Percentiles rank a stretch among this genome's conserved stretches.
Evolutionary conservation across 2,113 vertebrate genomes (phyloP).

Genomic region (Phodopus roborovskii): DNA sequence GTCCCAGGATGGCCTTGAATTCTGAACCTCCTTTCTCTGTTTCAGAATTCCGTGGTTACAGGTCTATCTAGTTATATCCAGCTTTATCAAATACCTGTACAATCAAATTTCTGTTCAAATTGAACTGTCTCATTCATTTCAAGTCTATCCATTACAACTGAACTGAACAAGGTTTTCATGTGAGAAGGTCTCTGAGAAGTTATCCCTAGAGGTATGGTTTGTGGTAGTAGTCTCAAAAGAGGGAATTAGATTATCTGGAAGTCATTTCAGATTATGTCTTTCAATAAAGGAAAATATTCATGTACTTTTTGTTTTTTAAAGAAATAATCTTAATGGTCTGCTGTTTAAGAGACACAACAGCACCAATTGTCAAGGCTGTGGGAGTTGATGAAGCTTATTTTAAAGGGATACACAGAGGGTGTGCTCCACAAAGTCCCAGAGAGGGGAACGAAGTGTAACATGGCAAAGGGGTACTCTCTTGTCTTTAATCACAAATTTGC

Average conservation of each 20-base stretch:
- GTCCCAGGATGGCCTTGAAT: neutral
- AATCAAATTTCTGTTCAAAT: neutral
- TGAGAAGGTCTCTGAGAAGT: neutral
- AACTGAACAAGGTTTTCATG: neutral
- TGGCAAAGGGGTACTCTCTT: neutral
- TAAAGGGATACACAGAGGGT: neutral
- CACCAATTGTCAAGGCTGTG: neutral
- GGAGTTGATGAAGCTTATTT: neutral
- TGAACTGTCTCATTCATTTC: neutral
- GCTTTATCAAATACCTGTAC: neutral
- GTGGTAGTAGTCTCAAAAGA: neutral
- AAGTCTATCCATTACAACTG: neutral
- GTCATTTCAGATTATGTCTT: neutral
- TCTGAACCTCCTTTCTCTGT: neutral
- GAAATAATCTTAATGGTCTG: neutral
- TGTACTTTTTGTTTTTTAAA: neutral
- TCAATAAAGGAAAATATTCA: neutral
- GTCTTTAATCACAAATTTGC: neutral
- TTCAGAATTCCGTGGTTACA: neutral
- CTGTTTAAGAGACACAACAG: neutral
- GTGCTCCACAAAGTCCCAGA: neutral
- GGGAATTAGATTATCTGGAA: neutral
- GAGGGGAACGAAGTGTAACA: rapidly evolving
- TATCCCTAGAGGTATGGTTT: neutral
- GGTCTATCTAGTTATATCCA: neutral